Percentiles rank a stretch among this genome's conserved stretches.
Evolutionary conservation across 2,113 vertebrate species (phyloP).

Genomic region (Tapirus terrestris): DNA sequence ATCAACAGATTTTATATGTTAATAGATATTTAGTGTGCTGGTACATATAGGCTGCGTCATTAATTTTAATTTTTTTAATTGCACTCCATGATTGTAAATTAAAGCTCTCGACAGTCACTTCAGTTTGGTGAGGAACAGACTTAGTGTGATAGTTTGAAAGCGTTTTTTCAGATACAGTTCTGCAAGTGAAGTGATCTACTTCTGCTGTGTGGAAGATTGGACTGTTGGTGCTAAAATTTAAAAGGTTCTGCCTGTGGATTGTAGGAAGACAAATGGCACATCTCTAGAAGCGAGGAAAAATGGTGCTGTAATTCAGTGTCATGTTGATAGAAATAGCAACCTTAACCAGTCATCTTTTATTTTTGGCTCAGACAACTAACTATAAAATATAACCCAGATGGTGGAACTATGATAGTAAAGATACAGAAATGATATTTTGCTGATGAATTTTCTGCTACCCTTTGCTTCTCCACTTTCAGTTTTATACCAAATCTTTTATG

Average conservation of each 20-base stretch:
- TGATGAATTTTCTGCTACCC: constrained; percentile 74
- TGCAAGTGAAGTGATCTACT: constrained; percentile 57
- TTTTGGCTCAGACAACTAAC: constrained; percentile 74
- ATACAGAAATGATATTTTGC: constrained; percentile 74
- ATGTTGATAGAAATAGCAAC: constrained; percentile 79
- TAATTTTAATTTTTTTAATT: constrained; percentile 37
- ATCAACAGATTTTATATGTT: background rate
- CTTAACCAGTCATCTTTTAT: constrained; percentile 80
- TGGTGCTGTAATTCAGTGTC: constrained; percentile 77
- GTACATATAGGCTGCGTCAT: background rate
- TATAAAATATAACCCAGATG: constrained; percentile 80
- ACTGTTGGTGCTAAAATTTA: constrained; percentile 72
- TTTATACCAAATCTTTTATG: constrained; percentile 63
- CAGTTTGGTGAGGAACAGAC: background rate
- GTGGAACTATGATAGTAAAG: constrained; percentile 76
- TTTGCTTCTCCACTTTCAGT: constrained; percentile 63
- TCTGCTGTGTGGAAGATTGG: constrained; percentile 54
- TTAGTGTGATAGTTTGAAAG: background rate
- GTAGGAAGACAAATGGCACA: constrained; percentile 71
- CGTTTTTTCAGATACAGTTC: constrained; percentile 51
- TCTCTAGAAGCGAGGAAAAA: constrained; percentile 70
- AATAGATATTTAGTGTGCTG: background rate
- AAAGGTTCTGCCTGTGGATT: constrained; percentile 67
- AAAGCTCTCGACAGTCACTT: background rate
- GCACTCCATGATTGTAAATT: background rate